phyloP scores from a whole-genome alignment of 2,888 invertebrate genomes.

The Boloria selene region DNA sequence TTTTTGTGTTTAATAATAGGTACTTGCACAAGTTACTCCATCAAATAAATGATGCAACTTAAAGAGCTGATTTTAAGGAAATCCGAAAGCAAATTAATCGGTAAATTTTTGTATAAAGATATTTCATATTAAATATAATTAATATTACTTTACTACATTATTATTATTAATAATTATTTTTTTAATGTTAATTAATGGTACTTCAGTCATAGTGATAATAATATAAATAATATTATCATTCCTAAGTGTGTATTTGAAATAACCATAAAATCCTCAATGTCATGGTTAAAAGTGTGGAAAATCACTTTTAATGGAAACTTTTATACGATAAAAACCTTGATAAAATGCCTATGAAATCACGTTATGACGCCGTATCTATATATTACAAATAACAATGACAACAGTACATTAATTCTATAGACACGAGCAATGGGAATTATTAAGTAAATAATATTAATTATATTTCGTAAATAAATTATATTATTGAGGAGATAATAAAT shows the following conservation, averaged over 20 bases:
- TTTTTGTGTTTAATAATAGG: constrained; percentile 32
- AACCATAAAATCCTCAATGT: neutral
- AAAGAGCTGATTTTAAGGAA: too few relatives aligned
- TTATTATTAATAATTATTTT: too few relatives aligned
- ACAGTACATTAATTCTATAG: constrained; percentile 33
- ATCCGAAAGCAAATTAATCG: too few relatives aligned
- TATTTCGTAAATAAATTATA: constrained; percentile 27
- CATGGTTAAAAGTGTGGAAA: constrained; percentile 32
- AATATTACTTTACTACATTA: too few relatives aligned
- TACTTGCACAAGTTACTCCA: constrained; percentile 21
- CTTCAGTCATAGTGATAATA: neutral
- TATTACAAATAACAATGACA: constrained; percentile 34
- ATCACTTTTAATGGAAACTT: constrained; percentile 39
- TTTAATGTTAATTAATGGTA: neutral
- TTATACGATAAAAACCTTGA: constrained; percentile 38
- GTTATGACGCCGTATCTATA: constrained; percentile 30
- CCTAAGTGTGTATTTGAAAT: neutral
- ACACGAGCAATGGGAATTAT: constrained; percentile 32
- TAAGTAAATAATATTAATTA: constrained; percentile 28
- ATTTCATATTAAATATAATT: too few relatives aligned
- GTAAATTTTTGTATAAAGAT: too few relatives aligned
- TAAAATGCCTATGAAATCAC: constrained; percentile 34
- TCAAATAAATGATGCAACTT: too few relatives aligned
- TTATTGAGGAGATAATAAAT: constrained; percentile 33
- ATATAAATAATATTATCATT: neutral